Evolutionary conservation across 2,797 vertebrate species (phyloP).

Genomic region (Acropternis orthonyx): DNA sequence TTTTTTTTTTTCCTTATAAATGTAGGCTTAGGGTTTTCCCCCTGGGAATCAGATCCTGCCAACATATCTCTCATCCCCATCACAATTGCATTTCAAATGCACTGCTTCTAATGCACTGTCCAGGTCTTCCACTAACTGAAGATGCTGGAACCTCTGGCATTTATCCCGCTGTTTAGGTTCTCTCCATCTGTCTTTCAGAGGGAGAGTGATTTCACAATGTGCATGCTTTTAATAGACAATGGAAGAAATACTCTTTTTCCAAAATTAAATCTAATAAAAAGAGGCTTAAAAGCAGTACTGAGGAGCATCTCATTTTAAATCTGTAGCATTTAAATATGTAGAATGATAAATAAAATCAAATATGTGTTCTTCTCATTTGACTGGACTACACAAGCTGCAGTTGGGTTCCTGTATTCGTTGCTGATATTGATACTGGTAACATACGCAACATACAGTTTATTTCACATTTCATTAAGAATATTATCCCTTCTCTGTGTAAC

Average conservation of each 20-base stretch:
- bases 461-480: background rate
- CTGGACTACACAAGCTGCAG: background rate
- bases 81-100: background rate
- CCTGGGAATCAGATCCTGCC: background rate
- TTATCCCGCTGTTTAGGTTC: background rate
- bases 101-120: background rate
- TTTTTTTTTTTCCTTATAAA: background rate
- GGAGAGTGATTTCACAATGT: background rate
- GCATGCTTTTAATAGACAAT: background rate
- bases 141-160: background rate
- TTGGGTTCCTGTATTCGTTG: background rate
- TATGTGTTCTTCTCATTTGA: background rate
- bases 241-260: background rate
- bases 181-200: background rate
- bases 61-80: background rate
- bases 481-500: background rate
- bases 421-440: background rate
- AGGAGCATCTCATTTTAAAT: background rate
- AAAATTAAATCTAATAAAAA: background rate
- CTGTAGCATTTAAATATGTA: background rate
- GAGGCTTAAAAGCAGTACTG: background rate
- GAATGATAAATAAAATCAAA: background rate
- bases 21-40: background rate
- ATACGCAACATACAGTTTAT: background rate
- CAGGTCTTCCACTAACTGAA: background rate